Conservation (phyloP, 2,797 vertebrate genomes). For the Amphiprion clarkii region DNA sequence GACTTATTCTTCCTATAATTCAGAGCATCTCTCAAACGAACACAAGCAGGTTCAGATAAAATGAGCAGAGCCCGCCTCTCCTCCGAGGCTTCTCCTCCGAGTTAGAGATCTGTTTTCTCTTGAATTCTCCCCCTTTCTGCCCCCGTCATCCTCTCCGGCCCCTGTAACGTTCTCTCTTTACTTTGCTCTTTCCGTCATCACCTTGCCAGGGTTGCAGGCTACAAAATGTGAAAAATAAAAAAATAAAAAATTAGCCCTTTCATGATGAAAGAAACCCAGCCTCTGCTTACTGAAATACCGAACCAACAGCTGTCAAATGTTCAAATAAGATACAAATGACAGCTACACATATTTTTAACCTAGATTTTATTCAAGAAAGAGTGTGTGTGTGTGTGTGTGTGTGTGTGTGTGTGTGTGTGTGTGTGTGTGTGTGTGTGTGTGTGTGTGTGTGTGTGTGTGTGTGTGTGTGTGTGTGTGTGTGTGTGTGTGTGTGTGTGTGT, state of each 20-base stretch:
- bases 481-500: no score
- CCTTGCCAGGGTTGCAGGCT: constrained; percentile 35
- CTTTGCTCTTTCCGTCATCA: constrained; percentile 43
- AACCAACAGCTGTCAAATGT: constrained; percentile 41
- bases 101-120: constrained; percentile 26
- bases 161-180: constrained; percentile 32
- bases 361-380: constrained; percentile 19
- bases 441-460: no score
- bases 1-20: constrained; percentile 41
- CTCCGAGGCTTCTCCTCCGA: constrained; percentile 32
- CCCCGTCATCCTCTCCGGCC: constrained; percentile 35
- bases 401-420: no score
- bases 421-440: no score
- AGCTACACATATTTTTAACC: constrained; percentile 42
- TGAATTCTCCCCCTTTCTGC: background rate
- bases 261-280: constrained; percentile 44
- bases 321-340: constrained; percentile 44
- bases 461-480: no score
- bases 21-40: constrained; percentile 48
- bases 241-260: constrained; percentile 6
- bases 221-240: background rate
- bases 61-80: constrained; percentile 36
- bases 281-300: constrained; percentile 42
- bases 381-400: background rate
- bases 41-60: constrained; percentile 46